These are phyloP conservation scores for Drosophila azteca DNA, from an alignment of 1,140 invertebrate genomes.

Conservation along the genomic window DNA sequence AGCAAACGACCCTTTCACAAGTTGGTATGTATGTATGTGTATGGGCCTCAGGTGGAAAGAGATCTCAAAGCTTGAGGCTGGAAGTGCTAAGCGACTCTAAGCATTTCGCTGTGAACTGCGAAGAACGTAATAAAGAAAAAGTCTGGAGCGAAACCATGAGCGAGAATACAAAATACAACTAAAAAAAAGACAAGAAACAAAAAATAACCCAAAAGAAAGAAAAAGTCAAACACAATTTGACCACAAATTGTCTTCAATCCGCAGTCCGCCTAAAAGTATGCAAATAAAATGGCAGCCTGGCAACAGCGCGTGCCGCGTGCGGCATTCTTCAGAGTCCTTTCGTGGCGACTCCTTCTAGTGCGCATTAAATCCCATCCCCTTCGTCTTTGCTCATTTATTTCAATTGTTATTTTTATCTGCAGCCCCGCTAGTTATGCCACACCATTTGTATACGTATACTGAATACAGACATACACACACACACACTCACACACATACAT, in stretches of 20 bases:
- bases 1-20: not conserved
- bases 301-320: constrained; percentile 12
- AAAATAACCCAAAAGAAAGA: not conserved
- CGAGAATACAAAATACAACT: no score
- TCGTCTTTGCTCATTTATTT: constrained; percentile 64
- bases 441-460: constrained; percentile 32
- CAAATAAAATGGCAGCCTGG: constrained; percentile 45
- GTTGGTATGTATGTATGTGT: not conserved
- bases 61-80: not conserved
- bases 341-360: not conserved
- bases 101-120: no score
- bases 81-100: constrained; percentile 1
- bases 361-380: constrained; percentile 7
- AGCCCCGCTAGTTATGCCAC: constrained; percentile 67
- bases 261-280: constrained; percentile 55
- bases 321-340: not conserved
- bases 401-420: constrained; percentile 74
- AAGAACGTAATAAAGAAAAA: constrained; percentile 6
- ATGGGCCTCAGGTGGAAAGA: not conserved
- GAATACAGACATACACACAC: not conserved
- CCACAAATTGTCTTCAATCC: constrained; percentile 52
- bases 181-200: no score
- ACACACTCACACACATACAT: not conserved
- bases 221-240: constrained; percentile 55
- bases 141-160: not conserved